phyloP scores from a whole-genome alignment of 1,140 invertebrate species.

The Solenopsis fugax region DNA sequence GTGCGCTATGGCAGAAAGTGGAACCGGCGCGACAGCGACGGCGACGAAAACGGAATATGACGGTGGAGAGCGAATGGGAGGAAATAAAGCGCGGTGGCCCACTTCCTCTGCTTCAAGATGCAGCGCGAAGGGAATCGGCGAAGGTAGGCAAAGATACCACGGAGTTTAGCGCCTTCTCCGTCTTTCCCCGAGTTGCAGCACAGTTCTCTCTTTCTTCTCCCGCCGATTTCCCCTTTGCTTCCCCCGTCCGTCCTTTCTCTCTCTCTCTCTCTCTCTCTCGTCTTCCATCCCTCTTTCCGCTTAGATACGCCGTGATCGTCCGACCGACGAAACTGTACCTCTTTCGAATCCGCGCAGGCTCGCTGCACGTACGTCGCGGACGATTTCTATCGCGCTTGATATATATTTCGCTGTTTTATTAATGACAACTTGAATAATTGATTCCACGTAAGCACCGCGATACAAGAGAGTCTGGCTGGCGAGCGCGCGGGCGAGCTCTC shows the following conservation, averaged over 20 bases:
- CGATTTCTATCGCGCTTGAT: constrained; percentile 65
- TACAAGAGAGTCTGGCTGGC: neutral
- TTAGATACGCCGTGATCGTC: constrained; percentile 9
- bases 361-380: constrained; percentile 1
- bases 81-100: constrained; percentile 75
- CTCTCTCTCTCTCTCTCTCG: neutral
- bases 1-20: constrained; percentile 23
- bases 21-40: constrained; percentile 19
- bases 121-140: constrained; percentile 46
- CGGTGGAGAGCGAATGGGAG: constrained; percentile 51
- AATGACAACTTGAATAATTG: constrained; percentile 72
- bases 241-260: neutral
- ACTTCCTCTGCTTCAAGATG: constrained; percentile 57
- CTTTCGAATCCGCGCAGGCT: constrained; percentile 22
- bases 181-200: constrained; percentile 2
- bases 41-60: constrained; percentile 55
- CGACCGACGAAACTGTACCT: constrained; percentile 55
- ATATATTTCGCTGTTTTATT: constrained; percentile 70
- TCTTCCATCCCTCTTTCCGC: neutral
- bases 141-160: constrained; percentile 63
- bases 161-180: constrained; percentile 59
- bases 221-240: constrained; percentile 13
- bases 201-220: constrained; percentile 14
- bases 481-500: constrained; percentile 21
- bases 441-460: constrained; percentile 40